Evolutionary conservation across 2,797 vertebrate species (phyloP), one percentile per base, ranked within the genome.

Genomic region (Microctenopoma steveboyesi): DNA sequence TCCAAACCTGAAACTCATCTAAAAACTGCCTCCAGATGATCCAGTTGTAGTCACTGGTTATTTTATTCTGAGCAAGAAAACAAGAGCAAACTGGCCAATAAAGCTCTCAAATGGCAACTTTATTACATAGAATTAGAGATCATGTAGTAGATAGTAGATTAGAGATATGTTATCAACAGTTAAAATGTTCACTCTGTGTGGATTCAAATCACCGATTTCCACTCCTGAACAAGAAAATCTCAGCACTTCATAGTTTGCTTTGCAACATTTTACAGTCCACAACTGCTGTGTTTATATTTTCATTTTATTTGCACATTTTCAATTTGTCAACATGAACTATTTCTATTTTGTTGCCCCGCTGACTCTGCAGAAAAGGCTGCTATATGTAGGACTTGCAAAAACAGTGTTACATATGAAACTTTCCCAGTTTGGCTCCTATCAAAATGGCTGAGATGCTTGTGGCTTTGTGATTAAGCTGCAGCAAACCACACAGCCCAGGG

Each of bases 381-480:
- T 85, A 82, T 89, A 85, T 88, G 84, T 82, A 88, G 82, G 12
- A 51, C 53, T 5, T 76, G 73, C 77, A 80, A 84, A 85, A 88
- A 83, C 85, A 82, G 74, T 61, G 49, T 82, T 83, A 72, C 78
- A 86, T 83, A 89, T 67, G 81, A 80, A 68, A 70, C 78, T 75
- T 82, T 88, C 85, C 87, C 85, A 88, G 87, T 86, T 91, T 93
- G 92, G 92, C 90, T 93, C 82, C 83, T 90, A 93, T 93, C 92
- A 93, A 94, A 92, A 94, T 93, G 85, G 66, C 70, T 92, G 86
- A 86, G 77, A 93, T 94, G 88, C 79, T 90, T 93, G 92, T 92
- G 93, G 92, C 86, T 91, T 88, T 59, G 73, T 88, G 90, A 92
- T 90, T 88, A 91, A 92, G 89, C 88, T 91, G 83, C 82, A 88